Evolutionary conservation across 2,797 vertebrate species (phyloP).

Genomic region (Urophycis tenuis): DNA sequence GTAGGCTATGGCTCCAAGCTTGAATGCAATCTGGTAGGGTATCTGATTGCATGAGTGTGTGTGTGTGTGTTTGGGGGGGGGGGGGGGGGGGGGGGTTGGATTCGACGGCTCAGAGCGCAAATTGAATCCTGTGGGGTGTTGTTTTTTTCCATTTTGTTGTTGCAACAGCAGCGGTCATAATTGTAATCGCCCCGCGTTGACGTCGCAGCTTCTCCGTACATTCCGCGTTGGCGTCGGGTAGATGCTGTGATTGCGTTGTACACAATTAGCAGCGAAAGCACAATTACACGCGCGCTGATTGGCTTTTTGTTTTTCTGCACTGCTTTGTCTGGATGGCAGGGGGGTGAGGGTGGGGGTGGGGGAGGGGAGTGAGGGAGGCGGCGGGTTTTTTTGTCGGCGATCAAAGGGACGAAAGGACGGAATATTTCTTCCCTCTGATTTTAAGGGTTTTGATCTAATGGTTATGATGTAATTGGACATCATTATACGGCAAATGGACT

Average conservation of each 20-base stretch:
- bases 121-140: neutral
- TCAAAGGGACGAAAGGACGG: conserved; percentile 10
- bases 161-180: neutral
- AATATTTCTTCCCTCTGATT: conserved; percentile 26
- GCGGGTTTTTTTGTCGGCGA: neutral
- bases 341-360: neutral
- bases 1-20: neutral
- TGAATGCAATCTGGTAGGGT: neutral
- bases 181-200: neutral
- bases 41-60: neutral
- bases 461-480: conserved; percentile 32
- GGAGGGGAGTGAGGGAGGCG: neutral
- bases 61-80: neutral
- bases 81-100: neutral
- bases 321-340: neutral
- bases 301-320: conserved; percentile 31
- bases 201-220: neutral
- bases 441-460: conserved; percentile 27
- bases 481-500: conserved; percentile 31
- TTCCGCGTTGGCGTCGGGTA: neutral
- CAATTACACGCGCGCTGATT: neutral
- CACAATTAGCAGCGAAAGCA: neutral
- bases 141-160: too few species aligned
- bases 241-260: neutral
- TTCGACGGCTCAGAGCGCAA: neutral